Evolutionary conservation across 2,113 vertebrate species (phyloP).

Genomic region (Microcebus griseorufus): DNA sequence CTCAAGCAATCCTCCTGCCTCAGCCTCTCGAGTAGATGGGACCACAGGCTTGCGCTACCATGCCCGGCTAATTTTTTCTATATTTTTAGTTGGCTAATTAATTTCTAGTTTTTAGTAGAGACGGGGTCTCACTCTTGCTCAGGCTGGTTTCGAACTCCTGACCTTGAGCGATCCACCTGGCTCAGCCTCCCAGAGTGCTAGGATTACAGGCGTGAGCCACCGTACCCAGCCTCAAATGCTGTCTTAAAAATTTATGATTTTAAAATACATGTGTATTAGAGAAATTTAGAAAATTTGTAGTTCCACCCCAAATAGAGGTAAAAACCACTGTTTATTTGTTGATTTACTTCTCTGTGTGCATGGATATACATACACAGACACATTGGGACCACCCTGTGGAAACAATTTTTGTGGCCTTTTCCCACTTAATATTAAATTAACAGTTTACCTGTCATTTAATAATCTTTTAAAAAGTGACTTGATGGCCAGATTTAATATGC

Average conservation of each 20-base stretch:
- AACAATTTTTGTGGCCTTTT: slow-evolving; percentile 9
- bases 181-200: too few relatives aligned
- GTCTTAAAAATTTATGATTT: neutral
- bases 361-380: neutral
- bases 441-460: neutral
- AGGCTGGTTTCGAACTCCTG: too few relatives aligned
- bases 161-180: too few relatives aligned
- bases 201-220: too few relatives aligned
- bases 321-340: neutral
- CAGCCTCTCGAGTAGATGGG: too few relatives aligned
- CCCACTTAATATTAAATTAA: neutral
- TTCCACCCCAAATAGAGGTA: neutral
- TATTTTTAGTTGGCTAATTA: too few relatives aligned
- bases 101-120: too few relatives aligned
- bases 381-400: neutral
- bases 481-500: neutral
- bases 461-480: neutral
- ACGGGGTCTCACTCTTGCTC: too few relatives aligned
- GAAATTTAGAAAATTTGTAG: neutral
- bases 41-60: too few relatives aligned
- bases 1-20: too few relatives aligned
- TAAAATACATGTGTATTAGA: neutral
- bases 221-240: neutral
- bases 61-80: too few relatives aligned
- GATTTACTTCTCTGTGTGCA: neutral